Conservation (phyloP, 1,140 invertebrate genomes). For the Atta cephalotes region DNA sequence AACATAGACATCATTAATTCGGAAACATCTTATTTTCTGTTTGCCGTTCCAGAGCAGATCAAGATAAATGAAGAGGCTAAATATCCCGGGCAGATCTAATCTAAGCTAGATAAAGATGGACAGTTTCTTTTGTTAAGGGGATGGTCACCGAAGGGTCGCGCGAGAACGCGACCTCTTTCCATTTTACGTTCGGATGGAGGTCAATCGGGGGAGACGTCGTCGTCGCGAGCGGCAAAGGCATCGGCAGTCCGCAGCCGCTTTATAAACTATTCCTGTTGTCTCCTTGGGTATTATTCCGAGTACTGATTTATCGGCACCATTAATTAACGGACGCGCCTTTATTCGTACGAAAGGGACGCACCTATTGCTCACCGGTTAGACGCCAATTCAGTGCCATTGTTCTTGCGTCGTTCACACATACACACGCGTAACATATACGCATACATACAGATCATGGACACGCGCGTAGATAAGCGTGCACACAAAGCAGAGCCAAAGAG, state of each 20-base stretch:
- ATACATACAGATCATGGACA: neutral
- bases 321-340: conserved; percentile 85
- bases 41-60: neutral
- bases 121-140: conserved; percentile 7
- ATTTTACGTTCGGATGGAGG: conserved; percentile 56
- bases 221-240: conserved; percentile 76
- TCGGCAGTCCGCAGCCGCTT: conserved; percentile 79
- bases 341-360: conserved; percentile 85
- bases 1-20: conserved; percentile 33
- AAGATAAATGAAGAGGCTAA: conserved; percentile 48
- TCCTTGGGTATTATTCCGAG: conserved; percentile 85
- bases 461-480: conserved; percentile 38
- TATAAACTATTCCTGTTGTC: conserved; percentile 87
- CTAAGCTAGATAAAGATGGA: conserved; percentile 52
- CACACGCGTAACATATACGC: conserved; percentile 35
- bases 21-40: conserved; percentile 25
- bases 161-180: conserved; percentile 27
- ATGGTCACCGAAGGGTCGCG: neutral
- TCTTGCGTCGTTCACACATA: conserved; percentile 85
- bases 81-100: conserved; percentile 37
- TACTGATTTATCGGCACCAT: conserved; percentile 85
- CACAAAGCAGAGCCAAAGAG: conserved; percentile 34
- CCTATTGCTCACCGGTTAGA: conserved; percentile 86
- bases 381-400: conserved; percentile 85
- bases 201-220: conserved; percentile 61